Evolutionary conservation across 2,113 vertebrate species (phyloP).

Genomic region (Calcarius ornatus): DNA sequence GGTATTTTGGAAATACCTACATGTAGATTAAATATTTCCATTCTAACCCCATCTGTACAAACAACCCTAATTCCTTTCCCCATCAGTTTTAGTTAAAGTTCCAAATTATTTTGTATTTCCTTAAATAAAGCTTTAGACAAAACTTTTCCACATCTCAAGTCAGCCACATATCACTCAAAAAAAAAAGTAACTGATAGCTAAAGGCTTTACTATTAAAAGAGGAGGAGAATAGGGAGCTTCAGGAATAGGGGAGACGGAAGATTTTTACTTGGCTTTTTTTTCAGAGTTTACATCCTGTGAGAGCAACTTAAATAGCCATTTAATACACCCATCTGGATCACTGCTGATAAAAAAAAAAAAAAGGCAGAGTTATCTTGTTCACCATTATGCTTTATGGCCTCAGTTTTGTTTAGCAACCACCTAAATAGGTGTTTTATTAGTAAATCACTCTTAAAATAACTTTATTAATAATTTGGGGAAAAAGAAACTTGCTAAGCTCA

Average conservation of each 20-base stretch:
- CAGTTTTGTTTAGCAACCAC: background rate
- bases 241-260: background rate
- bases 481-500: background rate
- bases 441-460: background rate
- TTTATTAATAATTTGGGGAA: background rate
- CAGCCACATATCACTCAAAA: background rate
- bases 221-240: background rate
- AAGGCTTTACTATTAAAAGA: background rate
- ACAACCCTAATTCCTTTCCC: conserved; percentile 25
- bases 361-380: background rate
- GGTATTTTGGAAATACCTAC: background rate
- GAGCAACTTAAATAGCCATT: background rate
- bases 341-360: background rate
- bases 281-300: background rate
- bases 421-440: background rate
- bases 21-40: conserved; percentile 48
- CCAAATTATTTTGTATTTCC: conserved; percentile 14
- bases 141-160: conserved; percentile 40
- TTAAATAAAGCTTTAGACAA: conserved; percentile 39
- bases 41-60: conserved; percentile 58
- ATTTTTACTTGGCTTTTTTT: background rate
- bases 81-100: conserved; percentile 27
- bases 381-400: background rate
- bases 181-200: background rate
- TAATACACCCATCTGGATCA: background rate